Conservation (phyloP, 1,140 invertebrate species). For the Drosophila teissieri region DNA sequence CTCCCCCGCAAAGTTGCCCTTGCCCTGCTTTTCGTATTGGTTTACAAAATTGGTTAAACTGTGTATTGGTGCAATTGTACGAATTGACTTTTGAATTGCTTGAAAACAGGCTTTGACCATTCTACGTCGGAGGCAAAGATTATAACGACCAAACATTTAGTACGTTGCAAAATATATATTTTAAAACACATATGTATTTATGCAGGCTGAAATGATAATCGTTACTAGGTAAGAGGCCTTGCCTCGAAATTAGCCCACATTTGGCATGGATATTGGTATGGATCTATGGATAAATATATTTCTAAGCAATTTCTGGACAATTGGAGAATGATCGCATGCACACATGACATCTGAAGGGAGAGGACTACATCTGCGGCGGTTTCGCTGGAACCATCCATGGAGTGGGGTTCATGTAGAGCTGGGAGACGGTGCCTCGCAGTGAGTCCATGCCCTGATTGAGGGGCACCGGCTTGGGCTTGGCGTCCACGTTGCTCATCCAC, state of each 20-base stretch:
- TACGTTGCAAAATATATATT: background rate
- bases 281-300: no score
- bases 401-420: slow-evolving; percentile 57
- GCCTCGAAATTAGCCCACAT: no score
- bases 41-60: slow-evolving; percentile 75
- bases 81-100: slow-evolving; percentile 70
- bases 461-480: slow-evolving; percentile 72
- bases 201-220: no score
- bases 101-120: slow-evolving; percentile 33
- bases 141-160: background rate
- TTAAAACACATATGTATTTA: no score
- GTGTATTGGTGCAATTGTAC: slow-evolving; percentile 66
- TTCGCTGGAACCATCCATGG: slow-evolving; percentile 31
- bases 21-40: slow-evolving; percentile 58
- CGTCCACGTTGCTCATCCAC: slow-evolving; percentile 54
- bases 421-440: slow-evolving; percentile 59
- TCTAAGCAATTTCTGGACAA: no score
- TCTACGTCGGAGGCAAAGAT: background rate
- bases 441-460: slow-evolving; percentile 68
- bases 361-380: background rate
- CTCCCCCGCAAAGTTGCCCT: no score
- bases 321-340: no score
- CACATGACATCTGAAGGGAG: no score
- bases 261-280: no score
- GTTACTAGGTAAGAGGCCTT: no score